Evolutionary conservation across 1,140 invertebrate genomes (phyloP).

Genomic region (Varroa destructor): DNA sequence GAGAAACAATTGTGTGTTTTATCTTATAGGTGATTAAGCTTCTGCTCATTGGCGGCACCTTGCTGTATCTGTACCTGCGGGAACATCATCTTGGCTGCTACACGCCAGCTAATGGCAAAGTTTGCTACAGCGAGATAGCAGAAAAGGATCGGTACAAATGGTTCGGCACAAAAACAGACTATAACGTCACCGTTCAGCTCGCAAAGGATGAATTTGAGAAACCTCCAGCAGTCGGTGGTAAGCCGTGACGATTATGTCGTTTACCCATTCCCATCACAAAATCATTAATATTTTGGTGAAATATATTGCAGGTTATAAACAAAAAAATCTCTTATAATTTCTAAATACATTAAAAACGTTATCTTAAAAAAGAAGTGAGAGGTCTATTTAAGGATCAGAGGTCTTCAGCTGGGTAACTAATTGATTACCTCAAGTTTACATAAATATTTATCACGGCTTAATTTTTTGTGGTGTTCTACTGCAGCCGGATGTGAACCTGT

Average conservation of each 20-base stretch:
- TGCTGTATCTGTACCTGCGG: conserved; percentile 2
- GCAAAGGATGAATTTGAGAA: background rate
- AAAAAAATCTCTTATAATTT: too few relatives aligned
- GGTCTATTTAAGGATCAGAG: too few relatives aligned
- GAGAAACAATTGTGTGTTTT: too few relatives aligned
- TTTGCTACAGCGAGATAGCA: background rate
- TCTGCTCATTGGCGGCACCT: conserved; percentile 18
- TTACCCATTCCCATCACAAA: too few relatives aligned
- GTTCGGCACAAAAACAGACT: conserved; percentile 11
- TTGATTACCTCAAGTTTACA: too few relatives aligned
- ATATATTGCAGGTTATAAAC: too few relatives aligned
- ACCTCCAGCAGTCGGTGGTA: background rate
- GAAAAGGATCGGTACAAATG: conserved; percentile 13
- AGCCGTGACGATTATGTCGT: background rate
- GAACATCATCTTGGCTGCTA: conserved; percentile 24
- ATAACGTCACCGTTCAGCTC: conserved; percentile 2
- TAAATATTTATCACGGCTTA: too few relatives aligned
- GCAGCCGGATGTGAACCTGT: conserved; percentile 31
- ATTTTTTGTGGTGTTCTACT: background rate
- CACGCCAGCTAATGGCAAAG: conserved; percentile 1
- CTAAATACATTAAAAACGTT: too few relatives aligned
- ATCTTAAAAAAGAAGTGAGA: too few relatives aligned
- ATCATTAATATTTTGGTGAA: too few relatives aligned
- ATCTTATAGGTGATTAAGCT: background rate
- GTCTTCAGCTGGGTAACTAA: too few relatives aligned